A percentile compares a stretch with the other conserved stretches of the same genome.
Conservation (phyloP, 1,140 invertebrate species). For the Magallana gigas region DNA sequence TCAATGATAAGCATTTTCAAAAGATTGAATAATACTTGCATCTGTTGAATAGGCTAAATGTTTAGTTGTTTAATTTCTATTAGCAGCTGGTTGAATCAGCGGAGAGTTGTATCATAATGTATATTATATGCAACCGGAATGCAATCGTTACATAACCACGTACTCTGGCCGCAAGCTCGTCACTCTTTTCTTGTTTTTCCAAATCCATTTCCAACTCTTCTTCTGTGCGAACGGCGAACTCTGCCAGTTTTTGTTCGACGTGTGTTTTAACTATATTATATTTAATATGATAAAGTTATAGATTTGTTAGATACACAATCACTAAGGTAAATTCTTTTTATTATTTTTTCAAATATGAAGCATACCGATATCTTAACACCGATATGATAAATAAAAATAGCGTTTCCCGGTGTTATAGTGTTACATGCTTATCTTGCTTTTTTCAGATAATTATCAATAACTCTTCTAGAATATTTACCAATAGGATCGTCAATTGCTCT, state of each 20-base stretch:
- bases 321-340: not conserved
- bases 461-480: constrained; percentile 41
- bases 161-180: constrained; percentile 55
- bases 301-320: not conserved
- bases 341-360: not conserved
- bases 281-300: not conserved
- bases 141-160: not conserved
- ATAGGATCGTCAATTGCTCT: constrained; percentile 54
- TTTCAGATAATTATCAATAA: too few relatives aligned
- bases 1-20: too few relatives aligned
- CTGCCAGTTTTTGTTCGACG: constrained; percentile 59
- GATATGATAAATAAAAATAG: not conserved
- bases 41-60: too few relatives aligned
- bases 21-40: too few relatives aligned
- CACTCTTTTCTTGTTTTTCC: constrained; percentile 39
- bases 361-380: too few relatives aligned
- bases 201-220: constrained; percentile 55
- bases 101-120: too few relatives aligned
- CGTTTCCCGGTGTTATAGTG: not conserved
- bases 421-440: not conserved
- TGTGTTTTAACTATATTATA: constrained; percentile 56
- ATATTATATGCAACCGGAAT: too few relatives aligned
- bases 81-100: too few relatives aligned
- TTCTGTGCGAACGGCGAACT: constrained; percentile 52
- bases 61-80: too few relatives aligned